Evolutionary conservation across 2,888 invertebrate species (phyloP), one percentile per base, ranked within the genome.

Genomic region (Polyommatus iphigenia): DNA sequence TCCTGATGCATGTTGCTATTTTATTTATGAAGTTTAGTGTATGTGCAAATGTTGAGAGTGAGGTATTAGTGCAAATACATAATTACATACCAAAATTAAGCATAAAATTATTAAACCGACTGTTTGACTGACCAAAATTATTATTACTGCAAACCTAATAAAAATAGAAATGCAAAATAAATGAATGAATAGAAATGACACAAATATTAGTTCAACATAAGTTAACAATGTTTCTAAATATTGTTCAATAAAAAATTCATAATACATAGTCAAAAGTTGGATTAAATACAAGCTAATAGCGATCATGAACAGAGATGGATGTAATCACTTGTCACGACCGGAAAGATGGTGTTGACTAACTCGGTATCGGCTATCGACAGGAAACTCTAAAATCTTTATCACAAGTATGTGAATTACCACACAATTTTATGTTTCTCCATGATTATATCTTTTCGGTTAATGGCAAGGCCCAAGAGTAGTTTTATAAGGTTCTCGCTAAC

Each of bases 351-450:
- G 29, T 67, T 67, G 67, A 67, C 29, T 67, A 67, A 67, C 29
- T 29, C 29, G 29, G 29, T 67, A 67, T 29, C 18, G 13, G 67
- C 29, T 29, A 67, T 67, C 6, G 18, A 67, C 67, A 67, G 67
- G 67, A 67, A 29, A 20, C 67, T 67, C 29, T 32, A 29, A 54
- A 54, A 67, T 67, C 67, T 67, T 67, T 67, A 67, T 67, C 67
- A 67, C 29, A 32, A 67, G 29, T 67, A 15, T 6, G 15, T 15
- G 15, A 67, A 67, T 67, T 67, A 29, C 67, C 67, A 67, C 67
- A 67, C 29, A 13, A 29, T 13, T 67, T 67, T 32, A 67, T 67
- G 67, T 32, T 67, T 32, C 29, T 67, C 18, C 67, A 15, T 62
- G 62, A 62, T 62, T 62, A 18, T 15, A 54, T 67, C 67, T 67